Evolutionary conservation across 2,797 vertebrate genomes (phyloP), one percentile per base, ranked within the genome.

Genomic region (Anableps anableps): DNA sequence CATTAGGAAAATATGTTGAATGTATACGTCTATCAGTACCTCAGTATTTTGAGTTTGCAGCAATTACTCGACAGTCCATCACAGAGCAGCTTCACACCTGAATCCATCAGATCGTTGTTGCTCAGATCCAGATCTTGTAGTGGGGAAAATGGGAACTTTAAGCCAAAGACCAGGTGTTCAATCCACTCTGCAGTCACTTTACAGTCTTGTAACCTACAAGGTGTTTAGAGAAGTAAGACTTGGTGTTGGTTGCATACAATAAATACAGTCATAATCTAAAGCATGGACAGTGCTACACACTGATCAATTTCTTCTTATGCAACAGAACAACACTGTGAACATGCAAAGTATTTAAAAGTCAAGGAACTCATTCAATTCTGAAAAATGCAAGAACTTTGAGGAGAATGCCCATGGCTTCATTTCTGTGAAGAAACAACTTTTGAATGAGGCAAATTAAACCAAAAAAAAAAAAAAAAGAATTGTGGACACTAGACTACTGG

Each of bases 41-140:
- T 91, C 41, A 93, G 50, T 3, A 0, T 79, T 13, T 81, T 0
- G 3, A 93, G 75, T 84, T n/a, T 82, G 78, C 89, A 93, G 70
- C 1, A 1, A 1, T 75, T 73, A 82, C 55, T 85, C 0, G 36
- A 74, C 41, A 93, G 86, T 34, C 89, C 92, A 1, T 19, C 43
- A 75, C 36, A 85, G 4, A 93, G 83, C 38, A 76, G 41, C 1
- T 79, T 0, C 0, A 92, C 86, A 78, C 92, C 88, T 36, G 77
- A 78, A 14, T 92, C 90, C 31, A 9, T n/a, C 66, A 91, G 86
- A 70, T 92, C 83, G 13, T 82, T 92, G 89, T 81, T 89, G 86
- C 79, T 93, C 34, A 93, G 74, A 75, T 93, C 82, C 76, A 93
- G 77, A 19, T 84, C 11, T 83, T 51, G 2, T 0, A 93, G 76